These are phyloP conservation scores for Gobio occitaniae DNA, from an alignment of 2,797 vertebrate genomes.

Conservation along the genomic window DNA sequence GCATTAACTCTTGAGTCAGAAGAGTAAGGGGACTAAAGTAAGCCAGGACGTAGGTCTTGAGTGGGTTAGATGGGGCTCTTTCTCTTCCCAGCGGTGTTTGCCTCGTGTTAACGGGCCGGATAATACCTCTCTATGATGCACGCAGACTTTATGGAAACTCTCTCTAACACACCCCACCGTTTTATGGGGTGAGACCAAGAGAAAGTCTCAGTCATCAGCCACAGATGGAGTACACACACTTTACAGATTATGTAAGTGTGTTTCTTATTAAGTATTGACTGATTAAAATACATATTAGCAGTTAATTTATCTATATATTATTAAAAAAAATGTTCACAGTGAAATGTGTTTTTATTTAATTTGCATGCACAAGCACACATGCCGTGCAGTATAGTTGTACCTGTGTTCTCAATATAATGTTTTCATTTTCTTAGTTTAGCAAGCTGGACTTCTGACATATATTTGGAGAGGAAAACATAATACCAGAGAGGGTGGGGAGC, in stretches of 20 bases:
- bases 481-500: constrained; percentile 14
- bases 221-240: constrained; percentile 5
- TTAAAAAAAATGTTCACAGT: background rate
- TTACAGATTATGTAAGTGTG: background rate
- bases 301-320: background rate
- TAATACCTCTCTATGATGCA: constrained; percentile 56
- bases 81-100: constrained; percentile 20
- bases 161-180: constrained; percentile 32
- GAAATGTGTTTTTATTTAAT: background rate
- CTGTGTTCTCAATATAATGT: background rate
- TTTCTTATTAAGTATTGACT: constrained; percentile 3
- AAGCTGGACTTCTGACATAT: constrained; percentile 18
- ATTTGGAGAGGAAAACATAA: constrained; percentile 26
- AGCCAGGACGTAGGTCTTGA: constrained; percentile 12
- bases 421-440: constrained; percentile 12
- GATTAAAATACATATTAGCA: constrained; percentile 42
- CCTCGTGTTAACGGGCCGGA: constrained; percentile 42
- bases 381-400: background rate
- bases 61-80: constrained; percentile 8
- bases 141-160: constrained; percentile 52
- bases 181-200: constrained; percentile 54
- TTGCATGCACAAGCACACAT: background rate
- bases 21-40: constrained; percentile 16
- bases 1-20: constrained; percentile 30
- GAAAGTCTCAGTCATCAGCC: constrained; percentile 54